Evolutionary conservation across 2,113 vertebrate species (phyloP).

Genomic region (Chascanopsetta lugubris): DNA sequence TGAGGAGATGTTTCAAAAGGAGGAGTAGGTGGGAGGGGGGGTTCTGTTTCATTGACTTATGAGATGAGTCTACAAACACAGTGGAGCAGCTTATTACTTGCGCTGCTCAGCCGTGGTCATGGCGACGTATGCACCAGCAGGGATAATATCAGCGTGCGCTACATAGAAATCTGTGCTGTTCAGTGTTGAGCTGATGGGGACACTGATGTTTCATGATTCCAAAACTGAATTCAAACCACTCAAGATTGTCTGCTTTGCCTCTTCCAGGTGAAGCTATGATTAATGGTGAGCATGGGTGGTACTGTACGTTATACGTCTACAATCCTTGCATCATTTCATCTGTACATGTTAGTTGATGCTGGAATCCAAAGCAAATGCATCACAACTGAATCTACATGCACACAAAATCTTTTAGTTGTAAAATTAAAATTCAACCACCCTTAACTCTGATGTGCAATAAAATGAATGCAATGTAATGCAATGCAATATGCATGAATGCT

Average conservation of each 20-base stretch:
- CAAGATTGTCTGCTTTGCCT: constrained; percentile 31
- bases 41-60: constrained; percentile 10
- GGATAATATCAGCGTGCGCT: constrained; percentile 5
- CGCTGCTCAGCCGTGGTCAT: constrained; percentile 22
- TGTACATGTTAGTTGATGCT: neutral
- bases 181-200: constrained; percentile 16
- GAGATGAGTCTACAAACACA: constrained; percentile 17
- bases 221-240: constrained; percentile 47
- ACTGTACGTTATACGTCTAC: neutral
- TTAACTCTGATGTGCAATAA: too few species aligned
- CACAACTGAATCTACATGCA: neutral
- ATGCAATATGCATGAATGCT: too few species aligned
- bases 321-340: neutral
- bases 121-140: constrained; percentile 16
- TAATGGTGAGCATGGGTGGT: constrained; percentile 22
- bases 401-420: neutral
- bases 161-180: constrained; percentile 16
- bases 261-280: constrained; percentile 52
- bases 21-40: constrained; percentile 11
- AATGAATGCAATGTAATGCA: too few species aligned
- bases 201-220: constrained; percentile 44
- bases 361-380: neutral
- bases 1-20: constrained; percentile 22
- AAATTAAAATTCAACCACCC: too few species aligned
- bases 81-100: constrained; percentile 19